These are phyloP conservation scores for Ostrea denselamellosa DNA, from an alignment of 1,140 invertebrate genomes.

Conservation along the genomic window DNA sequence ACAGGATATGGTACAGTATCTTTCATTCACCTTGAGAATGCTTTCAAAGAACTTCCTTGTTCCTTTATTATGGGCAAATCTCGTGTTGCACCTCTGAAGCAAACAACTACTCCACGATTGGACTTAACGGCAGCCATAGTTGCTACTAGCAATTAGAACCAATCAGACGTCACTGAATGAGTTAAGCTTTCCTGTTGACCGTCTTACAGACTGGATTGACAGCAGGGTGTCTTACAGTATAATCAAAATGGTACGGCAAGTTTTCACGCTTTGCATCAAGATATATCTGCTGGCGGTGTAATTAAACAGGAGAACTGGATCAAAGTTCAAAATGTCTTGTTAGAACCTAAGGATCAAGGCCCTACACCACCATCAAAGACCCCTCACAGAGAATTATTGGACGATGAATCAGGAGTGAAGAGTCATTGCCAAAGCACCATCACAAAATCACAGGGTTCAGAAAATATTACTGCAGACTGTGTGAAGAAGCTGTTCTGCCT, in stretches of 20 bases:
- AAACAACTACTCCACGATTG: conserved; percentile 80
- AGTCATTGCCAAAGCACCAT: not conserved
- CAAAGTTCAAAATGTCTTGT: no score
- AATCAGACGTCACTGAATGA: conserved; percentile 45
- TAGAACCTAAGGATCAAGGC: no score
- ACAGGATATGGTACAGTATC: conserved; percentile 62
- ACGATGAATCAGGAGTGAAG: no score
- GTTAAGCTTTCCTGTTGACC: conserved; percentile 41
- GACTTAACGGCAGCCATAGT: conserved; percentile 79
- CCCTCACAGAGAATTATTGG: no score
- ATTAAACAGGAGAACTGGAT: not conserved
- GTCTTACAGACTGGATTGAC: conserved; percentile 55
- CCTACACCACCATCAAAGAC: no score
- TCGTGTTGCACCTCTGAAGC: no score
- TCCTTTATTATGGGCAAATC: conserved; percentile 72
- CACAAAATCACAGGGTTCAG: not conserved
- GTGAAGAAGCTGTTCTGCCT: not conserved
- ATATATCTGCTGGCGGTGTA: no score
- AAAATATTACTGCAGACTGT: not conserved
- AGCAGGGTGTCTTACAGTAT: conserved; percentile 52
- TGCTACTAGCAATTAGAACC: conserved; percentile 62
- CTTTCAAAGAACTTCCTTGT: conserved; percentile 44
- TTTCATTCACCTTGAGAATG: conserved; percentile 60
- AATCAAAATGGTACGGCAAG: conserved; percentile 51
- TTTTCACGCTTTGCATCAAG: no score